These are phyloP conservation scores for Chondrilla cf. caribensis DNA, from an alignment of 37 sponge, comb jelly and placozoan species.

Conservation along the genomic window DNA sequence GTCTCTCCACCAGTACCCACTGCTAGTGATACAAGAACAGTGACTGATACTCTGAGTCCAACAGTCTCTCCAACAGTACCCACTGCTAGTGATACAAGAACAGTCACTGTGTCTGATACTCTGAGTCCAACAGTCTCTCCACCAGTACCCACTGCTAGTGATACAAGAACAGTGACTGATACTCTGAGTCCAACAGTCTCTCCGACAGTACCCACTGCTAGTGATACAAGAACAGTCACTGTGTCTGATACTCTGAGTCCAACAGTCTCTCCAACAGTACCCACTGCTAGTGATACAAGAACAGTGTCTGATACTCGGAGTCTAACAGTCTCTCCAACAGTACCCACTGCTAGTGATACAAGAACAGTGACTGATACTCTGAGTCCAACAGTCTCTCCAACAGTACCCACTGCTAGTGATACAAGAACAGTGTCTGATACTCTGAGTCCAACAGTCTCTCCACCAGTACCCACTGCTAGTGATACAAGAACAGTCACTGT, in stretches of 20 bases:
- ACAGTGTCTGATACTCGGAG: too few species aligned
- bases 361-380: too few species aligned
- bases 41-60: neutral
- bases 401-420: too few species aligned
- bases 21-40: neutral
- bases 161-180: neutral
- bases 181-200: neutral
- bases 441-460: too few species aligned
- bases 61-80: neutral
- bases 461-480: too few species aligned
- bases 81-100: neutral
- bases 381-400: too few species aligned
- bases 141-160: neutral
- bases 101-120: neutral
- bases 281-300: too few species aligned
- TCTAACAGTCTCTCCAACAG: too few species aligned
- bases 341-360: too few species aligned
- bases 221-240: neutral
- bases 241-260: neutral
- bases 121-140: neutral
- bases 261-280: neutral
- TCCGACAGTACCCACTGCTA: neutral
- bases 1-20: neutral
- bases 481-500: too few species aligned
- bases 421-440: too few species aligned